A percentile compares a stretch with the other conserved stretches of the same genome.
Conservation (phyloP, 2,888 invertebrate species). For the Chironomus riparius region DNA sequence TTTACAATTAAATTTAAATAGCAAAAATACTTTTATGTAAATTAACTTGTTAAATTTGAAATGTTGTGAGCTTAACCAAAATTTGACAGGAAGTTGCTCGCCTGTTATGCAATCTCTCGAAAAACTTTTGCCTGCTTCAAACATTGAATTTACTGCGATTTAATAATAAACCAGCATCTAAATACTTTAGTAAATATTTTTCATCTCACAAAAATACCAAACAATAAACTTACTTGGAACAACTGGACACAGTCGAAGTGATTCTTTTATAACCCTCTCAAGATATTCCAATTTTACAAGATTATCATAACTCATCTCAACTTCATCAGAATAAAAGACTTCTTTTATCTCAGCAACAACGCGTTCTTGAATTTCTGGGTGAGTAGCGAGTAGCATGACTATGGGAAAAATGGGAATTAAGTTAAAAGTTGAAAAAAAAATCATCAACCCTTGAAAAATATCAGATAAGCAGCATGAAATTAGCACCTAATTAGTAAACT, state of each 20-base stretch:
- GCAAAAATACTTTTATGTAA: too few relatives aligned
- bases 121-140: too few relatives aligned
- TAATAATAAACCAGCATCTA: neutral
- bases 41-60: too few relatives aligned
- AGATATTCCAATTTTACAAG: slow-evolving; percentile 7
- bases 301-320: slow-evolving; percentile 12
- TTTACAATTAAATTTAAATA: too few relatives aligned
- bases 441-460: too few relatives aligned
- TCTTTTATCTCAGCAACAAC: slow-evolving; percentile 3
- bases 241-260: slow-evolving; percentile 17
- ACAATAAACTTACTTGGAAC: slow-evolving; percentile 9
- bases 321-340: slow-evolving; percentile 16
- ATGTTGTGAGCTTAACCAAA: too few relatives aligned
- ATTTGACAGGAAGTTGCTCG: too few relatives aligned
- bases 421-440: too few relatives aligned
- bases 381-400: slow-evolving; percentile 13
- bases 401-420: too few relatives aligned
- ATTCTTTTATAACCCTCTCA: slow-evolving; percentile 20
- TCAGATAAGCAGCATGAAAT: too few relatives aligned
- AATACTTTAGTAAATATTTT: neutral
- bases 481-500: neutral
- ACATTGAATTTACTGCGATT: too few relatives aligned
- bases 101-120: too few relatives aligned
- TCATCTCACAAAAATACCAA: neutral
- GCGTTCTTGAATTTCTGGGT: slow-evolving; percentile 13